These are phyloP conservation scores for Eubasilissa regina DNA, from an alignment of 1,140 invertebrate species.

Conservation along the genomic window DNA sequence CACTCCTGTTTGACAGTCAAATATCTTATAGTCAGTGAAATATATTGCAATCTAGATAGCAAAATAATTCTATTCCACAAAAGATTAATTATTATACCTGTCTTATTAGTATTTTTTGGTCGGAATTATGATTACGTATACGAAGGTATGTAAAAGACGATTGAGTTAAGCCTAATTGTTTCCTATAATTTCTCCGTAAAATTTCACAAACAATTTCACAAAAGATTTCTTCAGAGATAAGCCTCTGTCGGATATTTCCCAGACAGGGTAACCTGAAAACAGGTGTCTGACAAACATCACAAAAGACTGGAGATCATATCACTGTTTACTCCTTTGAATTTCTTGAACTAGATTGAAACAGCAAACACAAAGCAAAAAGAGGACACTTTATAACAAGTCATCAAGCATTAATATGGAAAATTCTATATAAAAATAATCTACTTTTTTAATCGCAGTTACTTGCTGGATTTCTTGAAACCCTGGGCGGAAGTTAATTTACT, in stretches of 20 bases:
- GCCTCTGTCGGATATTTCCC: slow-evolving; percentile 4
- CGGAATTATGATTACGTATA: too few species aligned
- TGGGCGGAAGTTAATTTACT: not conserved
- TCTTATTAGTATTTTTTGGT: too few species aligned
- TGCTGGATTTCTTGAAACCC: not conserved
- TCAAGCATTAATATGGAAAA: not conserved
- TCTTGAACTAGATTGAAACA: not conserved
- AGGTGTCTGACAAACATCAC: slow-evolving; percentile 8
- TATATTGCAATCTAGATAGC: too few species aligned
- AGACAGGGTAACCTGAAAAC: not conserved
- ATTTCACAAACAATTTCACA: not conserved
- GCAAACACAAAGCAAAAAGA: not conserved
- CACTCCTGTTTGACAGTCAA: too few species aligned
- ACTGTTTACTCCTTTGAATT: slow-evolving; percentile 15
- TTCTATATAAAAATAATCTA: not conserved
- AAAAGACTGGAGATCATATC: slow-evolving; percentile 11
- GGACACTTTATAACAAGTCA: not conserved
- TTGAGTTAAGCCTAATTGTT: slow-evolving; percentile 2
- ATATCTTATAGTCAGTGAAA: too few species aligned
- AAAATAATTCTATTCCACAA: too few species aligned
- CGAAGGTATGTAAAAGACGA: too few species aligned
- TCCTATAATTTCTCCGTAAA: slow-evolving; percentile 6
- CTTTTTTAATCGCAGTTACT: not conserved
- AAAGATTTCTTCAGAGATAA: slow-evolving; percentile 10
- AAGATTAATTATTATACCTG: too few species aligned